Evolutionary conservation across 2,888 invertebrate genomes (phyloP), one percentile per base, ranked within the genome.

Genomic region (Pandemis cinnamomeana): DNA sequence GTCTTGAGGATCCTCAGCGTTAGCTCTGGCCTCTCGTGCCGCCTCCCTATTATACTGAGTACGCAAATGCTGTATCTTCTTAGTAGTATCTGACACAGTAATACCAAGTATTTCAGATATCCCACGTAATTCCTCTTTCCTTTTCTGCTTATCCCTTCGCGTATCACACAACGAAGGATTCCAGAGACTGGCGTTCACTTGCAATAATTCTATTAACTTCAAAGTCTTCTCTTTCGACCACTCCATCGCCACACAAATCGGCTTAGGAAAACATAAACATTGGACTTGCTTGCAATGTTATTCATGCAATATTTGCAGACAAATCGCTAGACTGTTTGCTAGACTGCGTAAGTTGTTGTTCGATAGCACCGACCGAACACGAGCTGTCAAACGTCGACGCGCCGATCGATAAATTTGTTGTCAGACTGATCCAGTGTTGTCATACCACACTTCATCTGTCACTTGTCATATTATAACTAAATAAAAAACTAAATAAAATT

Each of bases 1-100:
- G 15, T 95, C 95, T 75, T 92, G 92, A 8, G 95, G 95, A 5
- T 94, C 95, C 71, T 95, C 95, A 0, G 84, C 84, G 53, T 87
- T 87, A 0, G 92, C 94, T 42, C 95, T 89, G 13, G 93, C 89
- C 89, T 95, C 95, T 55, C 94, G 90, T 60, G 93, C 94, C 6
- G 95, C 94, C 79, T 95, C 95, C 7, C 95, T 91, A 79, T 95
- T 95, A 78, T 95, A 95, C 76, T 95, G 95, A 0, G 95, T 95
- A 5, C 95, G 89, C 55, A 95, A 86, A 75, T 95, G 95, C 77
- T 95, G 95, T 69, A 95, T 95, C 78, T 95, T 95, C 80, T 95
- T 95, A 1, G 95, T 95, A 42, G 94, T 89, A 78, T 95, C 95
- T 5, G 92, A 89, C 41, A 86, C 88, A 79, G 85, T 87, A 76